These are phyloP conservation scores for Drosophila mauritiana DNA, from an alignment of 1,140 invertebrate species.

Conservation along the genomic window DNA sequence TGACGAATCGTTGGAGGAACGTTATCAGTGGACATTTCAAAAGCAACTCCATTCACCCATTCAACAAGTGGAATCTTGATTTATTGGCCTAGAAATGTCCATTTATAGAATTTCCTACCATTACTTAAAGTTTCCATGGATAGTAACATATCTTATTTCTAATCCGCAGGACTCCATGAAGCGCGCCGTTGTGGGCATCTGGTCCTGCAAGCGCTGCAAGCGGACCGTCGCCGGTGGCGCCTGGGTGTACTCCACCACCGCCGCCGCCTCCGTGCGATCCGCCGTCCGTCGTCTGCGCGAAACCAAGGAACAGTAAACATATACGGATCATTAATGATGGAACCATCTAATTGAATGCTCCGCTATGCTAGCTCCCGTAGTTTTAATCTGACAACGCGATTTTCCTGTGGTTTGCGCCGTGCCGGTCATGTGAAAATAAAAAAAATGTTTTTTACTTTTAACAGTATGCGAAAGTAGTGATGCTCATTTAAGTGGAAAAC, in stretches of 20 bases:
- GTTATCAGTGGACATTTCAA: not conserved
- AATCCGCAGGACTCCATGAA: constrained; percentile 97
- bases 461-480: constrained; percentile 46
- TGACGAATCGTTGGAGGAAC: not conserved
- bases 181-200: constrained; percentile 98
- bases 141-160: not conserved
- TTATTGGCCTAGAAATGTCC: not conserved
- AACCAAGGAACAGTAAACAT: constrained; percentile 88
- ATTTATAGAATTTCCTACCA: not conserved
- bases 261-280: constrained; percentile 97
- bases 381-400: constrained; percentile 72
- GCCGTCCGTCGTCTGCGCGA: constrained; percentile 98
- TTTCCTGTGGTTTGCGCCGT: constrained; percentile 77
- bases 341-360: constrained; percentile 43
- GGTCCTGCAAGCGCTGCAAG: constrained; percentile 98
- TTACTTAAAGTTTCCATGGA: too few relatives aligned
- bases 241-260: constrained; percentile 98
- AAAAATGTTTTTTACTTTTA: constrained; percentile 57
- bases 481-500: constrained; percentile 26
- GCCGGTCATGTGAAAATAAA: constrained; percentile 76
- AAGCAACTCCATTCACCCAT: not conserved
- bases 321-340: constrained; percentile 9
- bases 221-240: constrained; percentile 98
- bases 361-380: constrained; percentile 66
- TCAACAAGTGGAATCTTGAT: too few relatives aligned